Percentiles rank a stretch among this genome's conserved stretches.
These are phyloP conservation scores for Unio pictorum DNA, from an alignment of 2,888 invertebrate genomes.

Conservation along the genomic window DNA sequence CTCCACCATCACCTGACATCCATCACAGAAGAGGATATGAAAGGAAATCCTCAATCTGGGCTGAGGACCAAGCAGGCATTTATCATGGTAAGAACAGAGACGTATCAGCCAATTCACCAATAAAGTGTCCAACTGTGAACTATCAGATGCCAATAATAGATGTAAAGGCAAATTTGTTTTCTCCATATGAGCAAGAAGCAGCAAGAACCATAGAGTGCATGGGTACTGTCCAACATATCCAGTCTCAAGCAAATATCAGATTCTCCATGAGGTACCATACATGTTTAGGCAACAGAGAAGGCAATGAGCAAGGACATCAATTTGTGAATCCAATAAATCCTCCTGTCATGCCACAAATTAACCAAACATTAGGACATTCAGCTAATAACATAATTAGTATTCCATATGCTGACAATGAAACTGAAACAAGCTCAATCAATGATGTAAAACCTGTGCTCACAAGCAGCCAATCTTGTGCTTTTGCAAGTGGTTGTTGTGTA, in stretches of 20 bases:
- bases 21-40: not conserved
- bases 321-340: too few species aligned
- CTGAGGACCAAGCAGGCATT: too few species aligned
- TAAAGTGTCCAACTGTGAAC: too few species aligned
- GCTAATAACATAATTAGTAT: not conserved
- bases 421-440: not conserved
- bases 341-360: too few species aligned
- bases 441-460: conserved; percentile 8
- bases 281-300: too few species aligned
- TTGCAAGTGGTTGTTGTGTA: conserved; percentile 7
- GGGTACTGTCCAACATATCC: not conserved
- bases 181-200: too few species aligned
- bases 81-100: too few species aligned
- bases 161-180: too few species aligned
- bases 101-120: too few species aligned
- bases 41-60: not conserved
- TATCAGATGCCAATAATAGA: too few species aligned
- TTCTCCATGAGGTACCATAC: conserved; percentile 13
- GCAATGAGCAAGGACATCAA: too few species aligned
- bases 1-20: conserved; percentile 37
- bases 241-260: conserved; percentile 21
- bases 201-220: too few species aligned
- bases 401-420: not conserved
- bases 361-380: not conserved
- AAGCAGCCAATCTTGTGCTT: conserved; percentile 14